These are phyloP conservation scores for Choloepus hoffmanni DNA, from an alignment of 2,113 vertebrate genomes.

Conservation along the genomic window DNA sequence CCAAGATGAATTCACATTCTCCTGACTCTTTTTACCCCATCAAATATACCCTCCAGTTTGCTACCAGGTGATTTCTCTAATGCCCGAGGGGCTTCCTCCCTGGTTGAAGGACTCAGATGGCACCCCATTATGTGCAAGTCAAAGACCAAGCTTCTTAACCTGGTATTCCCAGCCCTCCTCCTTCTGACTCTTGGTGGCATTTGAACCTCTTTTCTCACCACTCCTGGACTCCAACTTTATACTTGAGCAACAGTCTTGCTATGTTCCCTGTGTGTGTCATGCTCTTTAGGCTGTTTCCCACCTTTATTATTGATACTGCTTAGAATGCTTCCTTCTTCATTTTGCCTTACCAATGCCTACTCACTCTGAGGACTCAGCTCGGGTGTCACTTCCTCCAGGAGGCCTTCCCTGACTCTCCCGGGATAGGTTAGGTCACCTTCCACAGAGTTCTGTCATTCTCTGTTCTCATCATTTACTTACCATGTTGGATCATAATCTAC, in stretches of 20 bases:
- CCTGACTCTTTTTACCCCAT: not conserved
- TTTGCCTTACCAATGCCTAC: not conserved
- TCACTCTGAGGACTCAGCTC: not conserved
- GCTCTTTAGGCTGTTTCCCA: not conserved
- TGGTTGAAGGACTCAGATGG: not conserved
- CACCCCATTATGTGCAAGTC: not conserved
- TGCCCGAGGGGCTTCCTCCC: not conserved
- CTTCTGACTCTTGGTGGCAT: not conserved
- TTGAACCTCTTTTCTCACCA: not conserved
- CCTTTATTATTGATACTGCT: not conserved
- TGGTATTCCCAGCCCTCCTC: not conserved
- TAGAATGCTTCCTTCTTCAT: conserved; percentile 46
- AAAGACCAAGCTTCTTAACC: not conserved
- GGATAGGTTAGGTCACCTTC: not conserved
- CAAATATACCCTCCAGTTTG: not conserved
- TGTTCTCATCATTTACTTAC: not conserved
- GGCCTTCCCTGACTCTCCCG: conserved; percentile 35
- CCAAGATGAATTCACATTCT: not conserved
- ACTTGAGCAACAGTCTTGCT: not conserved
- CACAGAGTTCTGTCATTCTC: not conserved
- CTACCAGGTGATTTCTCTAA: not conserved
- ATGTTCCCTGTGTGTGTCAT: not conserved
- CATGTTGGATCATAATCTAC: not conserved
- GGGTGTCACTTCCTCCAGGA: conserved; percentile 33
- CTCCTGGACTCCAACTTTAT: not conserved